Evolutionary conservation across 2,797 vertebrate species (phyloP).

Genomic region (Amblyopsis hoosieri): DNA sequence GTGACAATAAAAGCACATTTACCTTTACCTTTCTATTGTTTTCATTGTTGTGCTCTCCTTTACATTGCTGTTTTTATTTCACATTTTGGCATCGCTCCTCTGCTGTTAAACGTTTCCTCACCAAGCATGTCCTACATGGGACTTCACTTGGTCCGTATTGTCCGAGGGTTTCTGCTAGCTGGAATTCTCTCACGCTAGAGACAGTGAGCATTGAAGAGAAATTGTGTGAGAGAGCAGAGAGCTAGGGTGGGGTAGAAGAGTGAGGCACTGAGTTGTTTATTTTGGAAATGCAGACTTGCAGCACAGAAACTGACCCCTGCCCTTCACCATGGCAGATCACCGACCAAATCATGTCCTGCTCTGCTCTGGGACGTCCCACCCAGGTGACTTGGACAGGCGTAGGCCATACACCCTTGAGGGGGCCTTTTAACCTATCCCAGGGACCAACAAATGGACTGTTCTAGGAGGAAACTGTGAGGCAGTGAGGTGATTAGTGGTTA

Average conservation of each 20-base stretch:
- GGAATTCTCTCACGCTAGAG: constrained; percentile 63
- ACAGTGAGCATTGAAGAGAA: constrained; percentile 44
- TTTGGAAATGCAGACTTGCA: constrained; percentile 74
- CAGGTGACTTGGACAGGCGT: constrained; percentile 57
- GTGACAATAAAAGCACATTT: no score
- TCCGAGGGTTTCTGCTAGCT: constrained; percentile 40
- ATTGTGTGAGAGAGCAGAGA: constrained; percentile 29
- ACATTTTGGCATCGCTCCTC: constrained; percentile 37
- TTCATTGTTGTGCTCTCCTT: constrained; percentile 3
- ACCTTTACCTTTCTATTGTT: neutral
- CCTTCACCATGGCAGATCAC: constrained; percentile 38
- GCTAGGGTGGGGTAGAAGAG: constrained; percentile 66
- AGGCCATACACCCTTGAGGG: constrained; percentile 22
- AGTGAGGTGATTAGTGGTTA: constrained; percentile 82
- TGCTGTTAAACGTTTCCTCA: constrained; percentile 41
- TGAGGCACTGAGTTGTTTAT: constrained; percentile 74
- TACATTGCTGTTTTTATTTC: constrained; percentile 30
- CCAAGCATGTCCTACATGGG: constrained; percentile 38
- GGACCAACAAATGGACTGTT: constrained; percentile 63
- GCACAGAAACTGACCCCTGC: constrained; percentile 62
- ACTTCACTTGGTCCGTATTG: constrained; percentile 55
- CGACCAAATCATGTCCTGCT: constrained; percentile 13
- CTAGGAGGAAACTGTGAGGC: constrained; percentile 75
- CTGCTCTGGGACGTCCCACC: constrained; percentile 44
- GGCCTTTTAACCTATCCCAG: constrained; percentile 54